Evolutionary conservation across 2,797 vertebrate genomes (phyloP), one percentile per base, ranked within the genome.

Genomic region (Leptatherina wallacei): DNA sequence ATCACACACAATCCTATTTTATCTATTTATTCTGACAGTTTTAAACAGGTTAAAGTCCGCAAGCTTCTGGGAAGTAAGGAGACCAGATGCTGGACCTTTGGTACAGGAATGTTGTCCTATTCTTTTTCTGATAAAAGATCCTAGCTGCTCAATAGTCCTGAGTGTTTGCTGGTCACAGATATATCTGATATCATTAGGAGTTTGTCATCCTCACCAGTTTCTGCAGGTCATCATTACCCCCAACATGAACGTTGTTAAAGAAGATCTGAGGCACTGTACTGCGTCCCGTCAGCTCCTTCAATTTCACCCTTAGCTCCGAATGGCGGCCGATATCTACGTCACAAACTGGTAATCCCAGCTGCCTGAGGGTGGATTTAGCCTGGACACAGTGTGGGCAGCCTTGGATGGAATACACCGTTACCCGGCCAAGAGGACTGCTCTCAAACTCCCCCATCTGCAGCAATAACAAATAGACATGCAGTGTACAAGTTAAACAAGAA

Each of bases 181-280:
- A 32, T 2, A 30, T 22, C n/a, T 36, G 12, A 1, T 42, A 20
- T 18, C 35, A 27, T 6, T 56, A 18, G 24, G 9, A 8, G 16
- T 54, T 20, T 69, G 13, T 40, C 11, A 73, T 69, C 18, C 89
- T 90, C 71, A 94, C 94, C 92, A 95, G 12, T 75, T 92, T 94
- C 78, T 92, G 87, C 35, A 95, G 87, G 64, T 93, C 91, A 1
- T 94, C 88, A 0, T 92, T 93, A 33, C 93, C 93, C 18, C 94
- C 94, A 0, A 95, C 73, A 32, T 94, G 90, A 60, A 94, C 3
- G 38, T 63, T 85, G 84, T 95, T 95, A 58, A 95, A 95, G 85
- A 94, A 95, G 80, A 95, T 95, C 80, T 95, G 94, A 22, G 95
- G 94, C 38, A 95, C 92, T 0, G 93, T 87, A 80, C 72, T 88